Percentiles rank a stretch among this genome's conserved stretches.
These are phyloP conservation scores for Styela clava DNA, from an alignment of 23 tunicate species.

Conservation along the genomic window DNA sequence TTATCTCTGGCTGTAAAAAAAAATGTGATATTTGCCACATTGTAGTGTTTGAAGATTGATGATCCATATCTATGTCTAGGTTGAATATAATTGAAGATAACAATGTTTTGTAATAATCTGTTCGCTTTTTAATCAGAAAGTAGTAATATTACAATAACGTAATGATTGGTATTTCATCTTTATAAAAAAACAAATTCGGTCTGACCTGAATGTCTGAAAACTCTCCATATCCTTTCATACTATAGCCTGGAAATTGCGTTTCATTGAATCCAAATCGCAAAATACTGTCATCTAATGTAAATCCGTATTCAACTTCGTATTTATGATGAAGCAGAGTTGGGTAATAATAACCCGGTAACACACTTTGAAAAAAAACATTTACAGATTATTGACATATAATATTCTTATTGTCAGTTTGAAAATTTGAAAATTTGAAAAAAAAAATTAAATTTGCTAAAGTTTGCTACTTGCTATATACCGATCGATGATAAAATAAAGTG, in stretches of 20 bases:
- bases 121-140: no score
- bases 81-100: no score
- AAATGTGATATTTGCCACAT: no score
- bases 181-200: background rate
- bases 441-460: no score
- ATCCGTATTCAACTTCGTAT: conserved; percentile 82
- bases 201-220: conserved; percentile 82
- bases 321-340: conserved; percentile 81
- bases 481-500: no score
- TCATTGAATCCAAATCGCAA: conserved; percentile 72
- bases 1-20: conserved; percentile 21
- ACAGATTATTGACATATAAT: no score
- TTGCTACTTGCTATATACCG: no score
- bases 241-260: conserved; percentile 54
- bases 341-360: conserved; percentile 50
- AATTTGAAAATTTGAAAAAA: background rate
- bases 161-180: conserved; percentile 2
- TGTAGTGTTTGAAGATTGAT: no score
- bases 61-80: no score
- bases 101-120: no score
- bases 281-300: conserved; percentile 28
- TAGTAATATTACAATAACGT: no score
- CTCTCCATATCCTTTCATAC: conserved; percentile 79
- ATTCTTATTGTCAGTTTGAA: background rate
- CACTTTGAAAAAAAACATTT: conserved; percentile 17